Evolutionary conservation across 2,888 invertebrate genomes (phyloP).

Genomic region (Oxycera nigricornis): DNA sequence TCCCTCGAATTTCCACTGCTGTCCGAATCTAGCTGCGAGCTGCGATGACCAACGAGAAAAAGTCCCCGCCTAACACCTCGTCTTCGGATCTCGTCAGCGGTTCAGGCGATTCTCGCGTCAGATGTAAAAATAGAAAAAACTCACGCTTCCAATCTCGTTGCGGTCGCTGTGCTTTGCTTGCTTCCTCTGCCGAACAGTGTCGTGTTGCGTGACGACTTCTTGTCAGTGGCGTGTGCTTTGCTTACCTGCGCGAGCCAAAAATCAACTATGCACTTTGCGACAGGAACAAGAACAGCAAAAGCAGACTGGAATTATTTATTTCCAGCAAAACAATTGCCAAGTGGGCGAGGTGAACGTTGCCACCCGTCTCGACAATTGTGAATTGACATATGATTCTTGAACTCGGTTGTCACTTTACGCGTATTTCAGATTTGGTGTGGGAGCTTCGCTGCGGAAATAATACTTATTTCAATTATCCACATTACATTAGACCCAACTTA

Average conservation of each 20-base stretch:
- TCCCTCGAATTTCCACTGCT: not conserved
- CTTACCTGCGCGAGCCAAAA: not conserved
- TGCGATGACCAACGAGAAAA: not conserved
- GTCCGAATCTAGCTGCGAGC: not conserved
- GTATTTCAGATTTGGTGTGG: not conserved
- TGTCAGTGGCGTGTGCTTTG: no score
- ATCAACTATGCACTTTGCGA: not conserved
- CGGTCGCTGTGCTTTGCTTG: not conserved
- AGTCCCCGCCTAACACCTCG: not conserved
- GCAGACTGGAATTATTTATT: no score
- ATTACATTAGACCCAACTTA: no score
- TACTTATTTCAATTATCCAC: no score
- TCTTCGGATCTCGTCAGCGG: not conserved
- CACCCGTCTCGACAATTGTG: not conserved
- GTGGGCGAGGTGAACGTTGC: no score
- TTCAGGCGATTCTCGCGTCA: constrained; percentile 35
- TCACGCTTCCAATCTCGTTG: not conserved
- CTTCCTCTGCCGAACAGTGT: not conserved
- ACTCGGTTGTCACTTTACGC: not conserved
- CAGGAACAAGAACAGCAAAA: not conserved
- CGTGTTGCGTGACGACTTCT: not conserved
- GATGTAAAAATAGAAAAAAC: constrained; percentile 37
- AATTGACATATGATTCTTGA: not conserved
- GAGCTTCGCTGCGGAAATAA: no score
- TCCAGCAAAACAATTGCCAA: no score